Evolutionary conservation across 2,797 vertebrate genomes (phyloP).

Genomic region (Leontopithecus rosalia): DNA sequence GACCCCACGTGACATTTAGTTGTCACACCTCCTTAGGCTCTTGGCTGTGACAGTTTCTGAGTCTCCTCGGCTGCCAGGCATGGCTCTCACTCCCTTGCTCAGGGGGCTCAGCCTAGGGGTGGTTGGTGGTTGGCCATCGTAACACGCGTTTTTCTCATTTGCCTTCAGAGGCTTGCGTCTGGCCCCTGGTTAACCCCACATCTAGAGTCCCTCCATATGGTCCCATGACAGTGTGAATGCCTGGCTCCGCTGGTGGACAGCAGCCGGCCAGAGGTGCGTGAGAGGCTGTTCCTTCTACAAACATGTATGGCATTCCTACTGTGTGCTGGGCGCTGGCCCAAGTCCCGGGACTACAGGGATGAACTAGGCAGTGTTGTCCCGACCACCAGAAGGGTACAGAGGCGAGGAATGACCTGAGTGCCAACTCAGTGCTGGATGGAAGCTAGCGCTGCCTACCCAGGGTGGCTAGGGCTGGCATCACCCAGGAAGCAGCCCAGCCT

Average conservation of each 20-base stretch:
- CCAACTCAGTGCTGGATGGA: not conserved
- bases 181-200: not conserved
- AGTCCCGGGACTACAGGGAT: too few species aligned
- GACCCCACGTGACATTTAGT: rapidly evolving
- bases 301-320: rapidly evolving
- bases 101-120: not conserved
- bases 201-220: rapidly evolving
- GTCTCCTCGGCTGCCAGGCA: not conserved
- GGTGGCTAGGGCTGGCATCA: not conserved
- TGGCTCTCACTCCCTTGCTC: not conserved
- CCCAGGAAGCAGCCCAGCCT: not conserved
- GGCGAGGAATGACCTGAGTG: rapidly evolving
- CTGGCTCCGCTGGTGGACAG: rapidly evolving
- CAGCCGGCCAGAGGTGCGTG: rapidly evolving
- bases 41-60: not conserved
- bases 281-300: not conserved
- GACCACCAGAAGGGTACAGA: too few species aligned
- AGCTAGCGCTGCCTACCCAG: not conserved
- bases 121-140: not conserved
- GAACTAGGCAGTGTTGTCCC: not conserved
- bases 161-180: not conserved
- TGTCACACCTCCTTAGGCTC: not conserved
- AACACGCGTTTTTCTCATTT: not conserved
- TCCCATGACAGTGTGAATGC: rapidly evolving
- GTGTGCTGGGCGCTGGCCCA: rapidly evolving